phyloP scores from a whole-genome alignment of 2,888 invertebrate species.

The Quadroppia sp. region DNA sequence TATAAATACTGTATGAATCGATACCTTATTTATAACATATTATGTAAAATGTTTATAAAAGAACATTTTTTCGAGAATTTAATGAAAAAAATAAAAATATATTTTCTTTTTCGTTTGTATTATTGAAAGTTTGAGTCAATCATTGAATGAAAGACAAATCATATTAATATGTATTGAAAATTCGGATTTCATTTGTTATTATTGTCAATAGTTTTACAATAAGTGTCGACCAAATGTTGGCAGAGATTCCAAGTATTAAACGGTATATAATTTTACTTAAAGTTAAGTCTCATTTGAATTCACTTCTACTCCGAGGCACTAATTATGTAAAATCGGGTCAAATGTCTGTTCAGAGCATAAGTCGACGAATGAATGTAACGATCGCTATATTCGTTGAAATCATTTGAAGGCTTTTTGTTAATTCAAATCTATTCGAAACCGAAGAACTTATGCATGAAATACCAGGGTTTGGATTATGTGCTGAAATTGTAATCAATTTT shows the following conservation, averaged over 20 bases:
- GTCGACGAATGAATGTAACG: neutral
- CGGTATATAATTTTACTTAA: neutral
- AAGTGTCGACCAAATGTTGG: conserved; percentile 3
- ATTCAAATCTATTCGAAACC: conserved; percentile 7
- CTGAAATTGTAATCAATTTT: neutral
- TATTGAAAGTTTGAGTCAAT: neutral
- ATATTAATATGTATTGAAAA: neutral
- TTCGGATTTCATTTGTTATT: neutral
- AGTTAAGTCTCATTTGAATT: neutral
- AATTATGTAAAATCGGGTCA: conserved; percentile 6
- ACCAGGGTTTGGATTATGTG: neutral
- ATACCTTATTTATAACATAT: neutral
- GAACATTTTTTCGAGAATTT: neutral
- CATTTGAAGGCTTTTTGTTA: conserved; percentile 30
- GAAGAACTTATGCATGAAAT: neutral
- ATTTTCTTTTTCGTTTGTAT: neutral
- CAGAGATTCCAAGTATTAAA: neutral
- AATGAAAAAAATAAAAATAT: conserved; percentile 26
- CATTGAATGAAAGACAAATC: neutral
- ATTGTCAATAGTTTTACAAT: neutral
- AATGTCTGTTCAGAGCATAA: conserved; percentile 16
- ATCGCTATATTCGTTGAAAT: conserved; percentile 33
- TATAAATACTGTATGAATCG: too few relatives aligned
- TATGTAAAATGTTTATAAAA: neutral
- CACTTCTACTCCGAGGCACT: conserved; percentile 23